Evolutionary conservation across 2,113 vertebrate species (phyloP).

Genomic region (Podocnemis expansa): DNA sequence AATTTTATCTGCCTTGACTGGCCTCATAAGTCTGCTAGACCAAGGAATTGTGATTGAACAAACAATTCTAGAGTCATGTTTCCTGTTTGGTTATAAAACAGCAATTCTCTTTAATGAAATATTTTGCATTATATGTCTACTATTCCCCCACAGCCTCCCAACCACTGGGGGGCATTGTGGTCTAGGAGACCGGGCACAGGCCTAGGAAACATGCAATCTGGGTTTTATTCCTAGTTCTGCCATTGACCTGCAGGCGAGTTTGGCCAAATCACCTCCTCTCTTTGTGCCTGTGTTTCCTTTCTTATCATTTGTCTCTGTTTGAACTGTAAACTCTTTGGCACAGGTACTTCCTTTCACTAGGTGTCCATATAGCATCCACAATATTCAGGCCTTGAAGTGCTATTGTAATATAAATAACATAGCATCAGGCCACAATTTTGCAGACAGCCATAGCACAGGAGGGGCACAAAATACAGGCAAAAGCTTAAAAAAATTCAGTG

Average conservation of each 20-base stretch:
- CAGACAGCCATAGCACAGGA: neutral
- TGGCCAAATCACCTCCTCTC: neutral
- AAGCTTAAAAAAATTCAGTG: neutral
- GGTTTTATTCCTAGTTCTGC: neutral
- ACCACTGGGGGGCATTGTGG: neutral
- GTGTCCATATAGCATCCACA: neutral
- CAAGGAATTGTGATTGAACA: neutral
- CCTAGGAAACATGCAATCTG: neutral
- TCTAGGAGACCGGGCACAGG: neutral
- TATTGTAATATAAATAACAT: neutral
- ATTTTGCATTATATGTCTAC: neutral
- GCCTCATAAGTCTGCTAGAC: neutral
- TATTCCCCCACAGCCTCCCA: neutral
- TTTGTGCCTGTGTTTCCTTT: neutral
- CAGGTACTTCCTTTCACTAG: neutral
- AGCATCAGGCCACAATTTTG: too few relatives aligned
- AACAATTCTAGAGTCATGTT: neutral
- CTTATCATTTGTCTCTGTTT: neutral
- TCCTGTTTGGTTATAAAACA: neutral
- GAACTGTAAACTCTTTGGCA: neutral
- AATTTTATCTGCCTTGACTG: neutral
- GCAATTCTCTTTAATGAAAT: neutral
- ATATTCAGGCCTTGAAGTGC: neutral
- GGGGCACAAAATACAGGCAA: neutral
- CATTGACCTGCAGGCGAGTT: neutral